phyloP scores from a whole-genome alignment of 2,113 vertebrate genomes.

The Glaucomys volans region DNA sequence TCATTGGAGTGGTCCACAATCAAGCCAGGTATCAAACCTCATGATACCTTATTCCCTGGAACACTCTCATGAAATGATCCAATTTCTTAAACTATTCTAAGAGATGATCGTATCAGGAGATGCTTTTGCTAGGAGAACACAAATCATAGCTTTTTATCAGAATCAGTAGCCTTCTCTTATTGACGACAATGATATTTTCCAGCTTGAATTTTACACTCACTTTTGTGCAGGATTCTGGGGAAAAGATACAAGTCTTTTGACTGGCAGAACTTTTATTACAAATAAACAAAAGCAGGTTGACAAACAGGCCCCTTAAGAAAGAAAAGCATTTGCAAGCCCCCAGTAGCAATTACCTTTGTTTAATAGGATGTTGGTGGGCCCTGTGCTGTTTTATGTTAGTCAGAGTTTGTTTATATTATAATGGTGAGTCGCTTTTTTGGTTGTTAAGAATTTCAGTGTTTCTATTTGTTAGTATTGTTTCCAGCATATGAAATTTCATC shows the following conservation, averaged over 20 bases:
- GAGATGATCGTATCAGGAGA: slow-evolving; percentile 63
- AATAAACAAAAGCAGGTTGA: slow-evolving; percentile 45
- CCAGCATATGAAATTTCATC: slow-evolving; percentile 12
- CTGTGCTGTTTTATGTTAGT: slow-evolving; percentile 65
- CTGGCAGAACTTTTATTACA: slow-evolving; percentile 45
- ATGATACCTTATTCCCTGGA: slow-evolving; percentile 1
- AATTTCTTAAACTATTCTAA: slow-evolving; percentile 58
- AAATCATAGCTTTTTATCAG: neutral
- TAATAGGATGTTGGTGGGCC: slow-evolving; percentile 75
- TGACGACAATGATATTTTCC: neutral
- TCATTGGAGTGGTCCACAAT: neutral
- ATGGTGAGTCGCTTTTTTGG: slow-evolving; percentile 12
- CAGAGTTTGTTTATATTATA: slow-evolving; percentile 68
- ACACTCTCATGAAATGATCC: slow-evolving; percentile 61
- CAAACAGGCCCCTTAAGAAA: slow-evolving; percentile 45
- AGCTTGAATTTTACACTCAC: slow-evolving; percentile 13
- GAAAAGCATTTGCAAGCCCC: slow-evolving; percentile 50
- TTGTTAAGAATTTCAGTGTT: slow-evolving; percentile 46
- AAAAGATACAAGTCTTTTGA: slow-evolving; percentile 9
- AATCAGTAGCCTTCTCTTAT: neutral
- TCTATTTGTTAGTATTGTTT: slow-evolving; percentile 36
- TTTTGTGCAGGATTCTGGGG: slow-evolving; percentile 51
- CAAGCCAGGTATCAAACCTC: neutral
- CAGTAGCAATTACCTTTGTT: slow-evolving; percentile 68
- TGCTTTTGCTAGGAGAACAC: slow-evolving; percentile 14